Percentiles rank a stretch among this genome's conserved stretches.
Conservation (phyloP, 2,888 invertebrate genomes). For the Nemapogon koenigi region DNA sequence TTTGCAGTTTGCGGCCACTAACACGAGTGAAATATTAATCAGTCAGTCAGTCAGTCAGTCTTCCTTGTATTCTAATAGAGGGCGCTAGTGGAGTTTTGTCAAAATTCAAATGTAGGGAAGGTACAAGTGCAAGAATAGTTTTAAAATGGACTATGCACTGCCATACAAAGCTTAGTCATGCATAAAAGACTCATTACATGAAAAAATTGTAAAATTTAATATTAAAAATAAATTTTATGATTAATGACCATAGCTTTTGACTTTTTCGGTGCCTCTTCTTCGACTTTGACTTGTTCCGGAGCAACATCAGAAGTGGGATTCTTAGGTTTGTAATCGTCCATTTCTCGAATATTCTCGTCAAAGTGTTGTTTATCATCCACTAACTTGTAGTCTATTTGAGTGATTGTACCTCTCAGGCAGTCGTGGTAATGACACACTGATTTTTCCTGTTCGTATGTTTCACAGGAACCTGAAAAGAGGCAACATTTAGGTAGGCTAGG, state of each 20-base stretch:
- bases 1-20: too few species aligned
- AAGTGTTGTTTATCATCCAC: slow-evolving; percentile 52
- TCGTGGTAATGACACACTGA: slow-evolving; percentile 67
- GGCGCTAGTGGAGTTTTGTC: too few species aligned
- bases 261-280: slow-evolving; percentile 24
- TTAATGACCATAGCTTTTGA: slow-evolving; percentile 53
- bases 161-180: too few species aligned
- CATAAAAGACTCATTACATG: too few species aligned
- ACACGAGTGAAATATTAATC: too few species aligned
- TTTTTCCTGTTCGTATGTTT: slow-evolving; percentile 67
- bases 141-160: too few species aligned
- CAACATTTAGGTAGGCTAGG: too few species aligned
- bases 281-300: slow-evolving; percentile 15
- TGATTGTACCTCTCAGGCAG: slow-evolving; percentile 51
- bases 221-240: slow-evolving; percentile 54
- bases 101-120: too few species aligned
- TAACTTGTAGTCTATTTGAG: slow-evolving; percentile 45
- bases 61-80: too few species aligned
- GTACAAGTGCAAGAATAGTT: too few species aligned
- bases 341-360: slow-evolving; percentile 45
- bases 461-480: slow-evolving; percentile 58
- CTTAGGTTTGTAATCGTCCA: slow-evolving; percentile 24
- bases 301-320: slow-evolving; percentile 18
- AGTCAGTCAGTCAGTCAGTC: too few species aligned
- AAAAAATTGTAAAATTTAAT: too few species aligned